A percentile compares a stretch with the other conserved stretches of the same genome.
These are phyloP conservation scores for Melanotaenia boesemani DNA, from an alignment of 2,797 vertebrate genomes.

Conservation along the genomic window DNA sequence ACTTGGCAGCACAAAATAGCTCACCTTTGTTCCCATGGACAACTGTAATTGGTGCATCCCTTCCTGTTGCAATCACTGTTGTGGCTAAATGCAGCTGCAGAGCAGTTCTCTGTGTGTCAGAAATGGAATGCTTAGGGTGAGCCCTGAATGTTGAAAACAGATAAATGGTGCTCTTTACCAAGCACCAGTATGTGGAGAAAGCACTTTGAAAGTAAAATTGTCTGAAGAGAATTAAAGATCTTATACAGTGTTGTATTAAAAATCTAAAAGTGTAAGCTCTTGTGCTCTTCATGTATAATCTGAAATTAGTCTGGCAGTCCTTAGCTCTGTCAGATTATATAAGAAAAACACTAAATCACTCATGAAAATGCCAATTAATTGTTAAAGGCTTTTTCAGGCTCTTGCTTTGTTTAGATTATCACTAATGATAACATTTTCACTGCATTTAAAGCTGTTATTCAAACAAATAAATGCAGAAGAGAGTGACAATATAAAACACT, in stretches of 20 bases:
- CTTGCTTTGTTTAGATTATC: constrained; percentile 25
- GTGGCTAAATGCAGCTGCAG: neutral
- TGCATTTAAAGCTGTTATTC: constrained; percentile 6
- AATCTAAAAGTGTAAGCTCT: neutral
- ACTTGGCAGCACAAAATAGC: too few relatives aligned
- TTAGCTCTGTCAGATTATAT: neutral
- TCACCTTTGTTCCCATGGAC: too few relatives aligned
- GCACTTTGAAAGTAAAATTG: neutral
- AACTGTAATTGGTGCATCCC: too few relatives aligned
- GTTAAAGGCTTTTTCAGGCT: constrained; percentile 14
- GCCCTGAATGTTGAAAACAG: neutral
- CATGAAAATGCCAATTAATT: constrained; percentile 11
- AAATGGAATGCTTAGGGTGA: neutral
- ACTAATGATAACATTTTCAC: constrained; percentile 8
- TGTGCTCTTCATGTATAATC: neutral
- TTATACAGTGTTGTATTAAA: neutral
- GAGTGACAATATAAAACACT: neutral
- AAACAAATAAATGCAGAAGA: neutral
- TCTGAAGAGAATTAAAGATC: neutral
- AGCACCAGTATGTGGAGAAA: neutral
- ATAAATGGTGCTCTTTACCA: neutral
- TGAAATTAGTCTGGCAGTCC: neutral
- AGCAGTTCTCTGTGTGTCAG: neutral
- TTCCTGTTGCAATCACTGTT: too few relatives aligned
- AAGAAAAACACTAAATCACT: constrained; percentile 7